These are phyloP conservation scores for Corythoichthys haematopterus DNA, from an alignment of 2,113 vertebrate species.

Conservation along the genomic window DNA sequence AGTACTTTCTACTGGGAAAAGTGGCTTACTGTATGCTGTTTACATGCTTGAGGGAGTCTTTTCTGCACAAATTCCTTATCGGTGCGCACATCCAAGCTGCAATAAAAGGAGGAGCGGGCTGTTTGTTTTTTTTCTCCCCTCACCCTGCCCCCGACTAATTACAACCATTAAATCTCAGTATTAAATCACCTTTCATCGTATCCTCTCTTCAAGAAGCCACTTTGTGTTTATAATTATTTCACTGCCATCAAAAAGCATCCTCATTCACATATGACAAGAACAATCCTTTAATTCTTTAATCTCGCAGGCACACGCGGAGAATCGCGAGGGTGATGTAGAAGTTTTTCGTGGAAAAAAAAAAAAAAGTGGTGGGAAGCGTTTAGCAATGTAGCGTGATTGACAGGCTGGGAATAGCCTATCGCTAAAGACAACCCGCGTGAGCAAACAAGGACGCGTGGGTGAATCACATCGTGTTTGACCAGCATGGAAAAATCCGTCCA, in stretches of 20 bases:
- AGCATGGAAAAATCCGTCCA: neutral
- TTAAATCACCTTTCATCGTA: slow-evolving; percentile 1
- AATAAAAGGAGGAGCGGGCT: neutral
- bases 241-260: neutral
- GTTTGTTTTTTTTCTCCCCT: neutral
- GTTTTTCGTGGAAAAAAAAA: neutral
- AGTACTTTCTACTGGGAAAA: slow-evolving; percentile 31
- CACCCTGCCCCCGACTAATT: neutral
- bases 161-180: slow-evolving; percentile 5
- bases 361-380: neutral
- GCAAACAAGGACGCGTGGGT: neutral
- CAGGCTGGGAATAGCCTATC: neutral
- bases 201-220: neutral
- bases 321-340: neutral
- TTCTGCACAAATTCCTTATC: slow-evolving; percentile 31
- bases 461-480: slow-evolving; percentile 4
- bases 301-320: neutral
- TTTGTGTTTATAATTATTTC: slow-evolving; percentile 3
- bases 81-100: slow-evolving; percentile 2
- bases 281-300: slow-evolving; percentile 4
- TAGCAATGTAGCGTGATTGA: neutral
- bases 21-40: slow-evolving; percentile 36
- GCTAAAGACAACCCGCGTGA: neutral
- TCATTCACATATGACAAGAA: neutral
- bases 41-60: slow-evolving; percentile 31